Evolutionary conservation across 1,140 invertebrate genomes (phyloP).

Genomic region (Drosophila insularis): DNA sequence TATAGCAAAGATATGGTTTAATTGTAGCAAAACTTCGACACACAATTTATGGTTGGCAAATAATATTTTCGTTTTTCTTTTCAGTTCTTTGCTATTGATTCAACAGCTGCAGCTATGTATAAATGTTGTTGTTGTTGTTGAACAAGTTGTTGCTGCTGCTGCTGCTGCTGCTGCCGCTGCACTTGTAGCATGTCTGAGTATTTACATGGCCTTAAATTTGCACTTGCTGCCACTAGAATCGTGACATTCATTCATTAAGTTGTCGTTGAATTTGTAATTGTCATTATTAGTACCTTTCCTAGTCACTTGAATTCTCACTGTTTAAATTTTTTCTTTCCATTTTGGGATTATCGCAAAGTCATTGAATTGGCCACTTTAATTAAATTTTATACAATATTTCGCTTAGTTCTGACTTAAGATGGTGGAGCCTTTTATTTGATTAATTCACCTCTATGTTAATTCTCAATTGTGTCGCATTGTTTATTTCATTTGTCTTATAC

Average conservation of each 20-base stretch:
- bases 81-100: slow-evolving; percentile 27
- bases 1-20: slow-evolving; percentile 65
- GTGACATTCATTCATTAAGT: slow-evolving; percentile 50
- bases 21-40: slow-evolving; percentile 74
- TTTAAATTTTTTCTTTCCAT: not conserved
- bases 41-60: slow-evolving; percentile 6
- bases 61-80: slow-evolving; percentile 60
- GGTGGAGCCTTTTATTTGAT: too few relatives aligned
- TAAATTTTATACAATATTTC: slow-evolving; percentile 35
- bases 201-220: slow-evolving; percentile 25
- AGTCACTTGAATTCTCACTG: slow-evolving; percentile 1
- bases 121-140: slow-evolving; percentile 1
- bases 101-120: not conserved
- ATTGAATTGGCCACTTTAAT: slow-evolving; percentile 25
- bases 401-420: not conserved
- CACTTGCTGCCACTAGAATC: slow-evolving; percentile 28
- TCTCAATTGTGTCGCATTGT: not conserved
- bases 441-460: too few relatives aligned
- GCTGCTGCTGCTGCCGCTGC: slow-evolving; percentile 26
- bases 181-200: slow-evolving; percentile 26
- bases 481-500: slow-evolving; percentile 53
- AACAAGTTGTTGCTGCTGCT: slow-evolving; percentile 1
- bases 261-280: slow-evolving; percentile 37
- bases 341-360: slow-evolving; percentile 22
- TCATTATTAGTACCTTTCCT: slow-evolving; percentile 38